Base-by-base conservation (phyloP, 2,888 invertebrate genomes). In the Drosophila borealis region DNA sequence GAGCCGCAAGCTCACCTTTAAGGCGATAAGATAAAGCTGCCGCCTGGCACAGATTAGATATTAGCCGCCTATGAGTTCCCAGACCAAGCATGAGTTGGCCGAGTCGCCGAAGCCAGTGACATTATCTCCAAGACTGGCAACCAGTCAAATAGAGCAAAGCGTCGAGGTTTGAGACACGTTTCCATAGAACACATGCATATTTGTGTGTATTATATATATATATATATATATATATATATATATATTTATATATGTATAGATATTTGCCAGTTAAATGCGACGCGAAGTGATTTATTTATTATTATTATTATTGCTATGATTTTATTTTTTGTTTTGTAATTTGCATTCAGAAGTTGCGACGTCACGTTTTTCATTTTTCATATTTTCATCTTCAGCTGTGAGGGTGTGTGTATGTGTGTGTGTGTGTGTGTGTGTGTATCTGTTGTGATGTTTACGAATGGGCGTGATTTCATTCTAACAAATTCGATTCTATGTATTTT, bases 1-100 rank as follows among this genome's bases (percentile, higher is more conserved):
- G 86, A 82, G 81, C 88, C 88, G 45, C 81, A 82, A 82, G 81
- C 81, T 88, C 81, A 82, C 81, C 81, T 82, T 75, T 82, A 88
- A 81, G 72, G 86, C 72, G 88, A 82, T 82, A 82, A 82, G 81
- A 82, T 82, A 82, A 69, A 86, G 83, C 75, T 70, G 60, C 64
- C 51, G 45, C 60, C 29, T 54, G 59, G 17, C 55, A 37, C 63
- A 75, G 75, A 75, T 75, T 75, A 75, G 75, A 75, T 75, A 78
- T 78, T 74, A 78, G 74, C 55, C 68, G 68, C 46, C 66, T 39
- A 29, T 66, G 46, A 33, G 14, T 34, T 65, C 72, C 49, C 51
- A 54, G 55, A 62, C 74, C 67, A 75, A 75, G 79, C 78, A 75
- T 63, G 74, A 75, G 74, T 75, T 74, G 66, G 53, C 49, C 17